Base-by-base conservation (phyloP, 2,113 vertebrate species). In the Odontophorus gujanensis region DNA sequence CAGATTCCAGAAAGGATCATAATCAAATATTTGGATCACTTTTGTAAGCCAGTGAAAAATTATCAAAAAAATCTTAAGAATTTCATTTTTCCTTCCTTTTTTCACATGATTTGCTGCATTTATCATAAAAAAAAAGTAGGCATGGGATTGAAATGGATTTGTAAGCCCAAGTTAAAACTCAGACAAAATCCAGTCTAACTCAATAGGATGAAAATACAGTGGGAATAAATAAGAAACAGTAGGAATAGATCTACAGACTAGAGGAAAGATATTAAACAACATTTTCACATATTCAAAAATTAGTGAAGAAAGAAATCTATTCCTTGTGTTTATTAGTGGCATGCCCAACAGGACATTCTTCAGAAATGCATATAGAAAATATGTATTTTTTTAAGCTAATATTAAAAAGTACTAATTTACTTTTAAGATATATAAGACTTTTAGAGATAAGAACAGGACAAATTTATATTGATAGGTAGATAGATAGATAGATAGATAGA, bases 51-150 rank as follows among this genome's bases (percentile, higher is more conserved):
- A 92, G 85, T 69, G 28, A 87, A 92, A 91, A 87, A 53, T 77
- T 81, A 85, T 89, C 55, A 85, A 83, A 88, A 22, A 95, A 94
- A 89, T 87, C n/a, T 69, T 74, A 65, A 80, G 47, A 87, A 59
- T 71, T 80, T 87, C 48, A 55, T 82, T 92, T 84, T 89, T 77
- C 26, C 34, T 73, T 77, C 67, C 20, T n/a, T 92, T 78, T 92
- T 21, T 87, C 92, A 80, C 7, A 34, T 34, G 62, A 58, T 91
- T 94, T 81, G 24, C 61, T 0, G 0, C 24, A 61, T 77, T 81
- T 77, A 82, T 77, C 75, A 89, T 89, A 34, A 4, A 82, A 28
- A 40, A 53, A 36, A 1, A 20, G 8, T n/a, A 81, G 48, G 85
- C 6, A 21, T 17, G 71, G 55, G 38, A 89, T 42, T 4, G 28